Conservation (phyloP, 2,797 vertebrate species). For the Tragopan temminckii region DNA sequence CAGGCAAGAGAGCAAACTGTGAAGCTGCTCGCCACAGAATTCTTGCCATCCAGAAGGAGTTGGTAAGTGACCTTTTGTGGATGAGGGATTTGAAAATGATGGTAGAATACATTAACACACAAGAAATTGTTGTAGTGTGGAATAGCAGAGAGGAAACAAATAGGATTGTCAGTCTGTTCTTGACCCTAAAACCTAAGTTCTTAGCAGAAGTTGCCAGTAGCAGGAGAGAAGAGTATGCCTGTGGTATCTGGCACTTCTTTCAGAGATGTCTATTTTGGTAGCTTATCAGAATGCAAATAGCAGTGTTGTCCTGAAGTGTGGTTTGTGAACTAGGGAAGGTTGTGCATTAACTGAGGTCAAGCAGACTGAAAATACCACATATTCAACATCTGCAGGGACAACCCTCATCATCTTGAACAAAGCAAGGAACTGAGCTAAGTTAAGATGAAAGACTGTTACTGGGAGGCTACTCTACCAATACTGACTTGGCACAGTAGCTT, state of each 20-base stretch:
- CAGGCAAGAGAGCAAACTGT: conserved; percentile 95
- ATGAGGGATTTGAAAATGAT: not conserved
- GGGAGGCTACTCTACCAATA: not conserved
- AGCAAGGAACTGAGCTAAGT: not conserved
- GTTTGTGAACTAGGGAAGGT: not conserved
- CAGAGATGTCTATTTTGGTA: not conserved
- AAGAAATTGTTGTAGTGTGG: not conserved
- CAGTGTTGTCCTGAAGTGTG: not conserved
- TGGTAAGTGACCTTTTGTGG: conserved; percentile 81
- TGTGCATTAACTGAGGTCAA: not conserved
- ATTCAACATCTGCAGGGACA: not conserved
- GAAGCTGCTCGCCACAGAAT: conserved; percentile 93
- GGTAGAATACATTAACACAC: not conserved
- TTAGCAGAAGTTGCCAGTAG: not conserved
- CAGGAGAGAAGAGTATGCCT: not conserved
- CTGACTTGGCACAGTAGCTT: not conserved
- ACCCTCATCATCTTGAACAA: not conserved
- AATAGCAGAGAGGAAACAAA: not conserved
- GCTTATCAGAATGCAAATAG: not conserved
- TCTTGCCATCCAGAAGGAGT: conserved; percentile 96
- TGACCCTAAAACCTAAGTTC: not conserved
- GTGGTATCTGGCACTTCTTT: not conserved
- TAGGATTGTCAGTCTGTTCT: not conserved
- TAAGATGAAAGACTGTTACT: not conserved
- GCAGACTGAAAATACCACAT: not conserved